Base-by-base conservation (phyloP, 2,888 invertebrate species). In the Meiosimyza platycephala region DNA sequence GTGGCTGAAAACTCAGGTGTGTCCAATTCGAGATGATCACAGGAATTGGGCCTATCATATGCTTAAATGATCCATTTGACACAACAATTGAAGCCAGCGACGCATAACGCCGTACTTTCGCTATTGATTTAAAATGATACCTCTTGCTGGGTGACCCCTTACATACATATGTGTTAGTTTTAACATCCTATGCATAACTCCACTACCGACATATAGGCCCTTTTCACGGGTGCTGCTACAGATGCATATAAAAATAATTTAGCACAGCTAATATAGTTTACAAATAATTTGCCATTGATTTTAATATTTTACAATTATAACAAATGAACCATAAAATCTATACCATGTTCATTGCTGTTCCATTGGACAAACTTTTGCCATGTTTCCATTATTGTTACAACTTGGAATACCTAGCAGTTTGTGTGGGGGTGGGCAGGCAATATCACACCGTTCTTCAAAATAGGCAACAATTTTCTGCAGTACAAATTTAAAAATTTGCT, bases 401-500 rank as follows among this genome's bases (percentile, higher is more conserved):
- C 77, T 78, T 28, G 76, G 78, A 72, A 79, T 78, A 33, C 79
- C 78, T 22, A 80, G 71, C 50, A 80, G 72, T 69, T 84, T 84
- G 67, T 83, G 84, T 15, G 84, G 84, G 11, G 84, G 84, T 7
- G 84, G 84, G 72, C 81, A 82, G 15, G 76, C 79, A 33, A 79
- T 75, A 48, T 84, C 84, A 71, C 81, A 81, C 5, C 83, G 82
- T 70, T 86, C 84, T 67, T 84, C 85, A 50, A 85, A 81, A 48
- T 85, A 85, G 6, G 80, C 80, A 1, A 80, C 80, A 67, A 86
- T 84, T 3, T 83, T 82, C 70, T 85, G 82, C 18, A 86, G 76
- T 0, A 85, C 86, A 74, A 81, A 85, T 73, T 84, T 85, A 48
- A 86, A 84, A 65, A 87, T 83, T 78, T 83, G 82, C 33, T 87